Evolutionary conservation across 1,140 invertebrate species (phyloP), one percentile per base, ranked within the genome.

Genomic region (Dinothrombium tinctorium): DNA sequence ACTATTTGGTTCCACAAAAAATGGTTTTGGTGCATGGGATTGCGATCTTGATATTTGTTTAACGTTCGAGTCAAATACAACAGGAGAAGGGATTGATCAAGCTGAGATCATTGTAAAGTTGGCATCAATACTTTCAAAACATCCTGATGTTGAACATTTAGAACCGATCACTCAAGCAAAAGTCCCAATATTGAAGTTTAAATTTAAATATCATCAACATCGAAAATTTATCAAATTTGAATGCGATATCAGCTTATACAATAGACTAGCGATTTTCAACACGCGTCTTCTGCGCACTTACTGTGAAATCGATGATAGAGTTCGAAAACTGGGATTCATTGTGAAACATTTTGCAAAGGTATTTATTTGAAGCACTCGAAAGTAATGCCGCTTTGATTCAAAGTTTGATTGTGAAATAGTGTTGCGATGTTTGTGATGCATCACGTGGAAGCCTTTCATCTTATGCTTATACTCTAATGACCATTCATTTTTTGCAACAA

Each of bases 141-240:
- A 49, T 19, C 53, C 56, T 38, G 43, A 51, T 25, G 47, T 67
- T 29, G 55, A 54, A 36, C 57, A 65, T 45, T 56, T 70, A 17
- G 40, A 65, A 29, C 50, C 67, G 26, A 69, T 72, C 21, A 57
- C 64, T 3, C 65, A 65, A 29, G 69, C 69, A 17, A 71, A 71
- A 56, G 69, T 72, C n/a, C 70, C 70, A 8, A 72, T 72, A 42
- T 59, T 72, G 4, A 71, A 71, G 52, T 69, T 69, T 52, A 53
- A 49, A 39, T 61, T 68, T 45, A 42, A 49, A 14, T 42, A 50
- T n/a, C 52, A 54, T 22, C 50, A 53, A 21, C 44, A 26, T 4
- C 4, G 3, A 36, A 19, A 7, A 17, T 4, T n/a, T 2, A 8
- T 14, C 17, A 5, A 2, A 15, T 40, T 69, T 20, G 68, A 71